These are phyloP conservation scores for Remorina albescens DNA, from an alignment of 2,797 vertebrate genomes.

Conservation along the genomic window DNA sequence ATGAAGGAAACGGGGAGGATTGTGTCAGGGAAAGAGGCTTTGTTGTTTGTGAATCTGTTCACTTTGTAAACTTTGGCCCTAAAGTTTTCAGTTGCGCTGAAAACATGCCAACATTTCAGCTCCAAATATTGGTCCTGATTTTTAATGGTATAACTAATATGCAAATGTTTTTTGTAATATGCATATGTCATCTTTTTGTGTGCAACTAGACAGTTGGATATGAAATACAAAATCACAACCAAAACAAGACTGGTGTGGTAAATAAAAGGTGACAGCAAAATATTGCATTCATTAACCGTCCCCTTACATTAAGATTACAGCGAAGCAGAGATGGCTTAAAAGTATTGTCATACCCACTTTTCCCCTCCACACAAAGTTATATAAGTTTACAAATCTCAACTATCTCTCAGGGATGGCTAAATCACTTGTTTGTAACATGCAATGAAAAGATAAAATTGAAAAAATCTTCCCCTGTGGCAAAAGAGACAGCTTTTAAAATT, in stretches of 20 bases:
- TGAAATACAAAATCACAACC: neutral
- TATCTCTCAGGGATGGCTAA: slow-evolving; percentile 15
- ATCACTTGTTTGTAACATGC: slow-evolving; percentile 35
- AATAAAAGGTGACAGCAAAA: slow-evolving; percentile 13
- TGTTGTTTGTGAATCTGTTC: neutral
- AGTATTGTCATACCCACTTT: slow-evolving; percentile 6
- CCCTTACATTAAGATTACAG: slow-evolving; percentile 16
- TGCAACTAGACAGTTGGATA: neutral
- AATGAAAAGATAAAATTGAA: slow-evolving; percentile 28
- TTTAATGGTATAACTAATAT: neutral
- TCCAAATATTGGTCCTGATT: neutral
- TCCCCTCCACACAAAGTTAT: slow-evolving; percentile 12
- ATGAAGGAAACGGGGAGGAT: slow-evolving; percentile 1
- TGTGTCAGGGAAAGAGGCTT: neutral
- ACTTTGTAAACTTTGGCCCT: neutral
- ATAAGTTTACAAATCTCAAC: slow-evolving; percentile 20
- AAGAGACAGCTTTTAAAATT: slow-evolving; percentile 11
- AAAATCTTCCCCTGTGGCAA: slow-evolving; percentile 33
- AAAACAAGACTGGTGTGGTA: neutral
- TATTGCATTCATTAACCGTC: neutral
- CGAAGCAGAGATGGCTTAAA: neutral
- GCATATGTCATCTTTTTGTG: neutral
- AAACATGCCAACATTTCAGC: neutral
- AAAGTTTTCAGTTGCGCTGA: too few relatives aligned
- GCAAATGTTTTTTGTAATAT: neutral